Base-by-base conservation (phyloP, 2,888 invertebrate genomes). In the Ormyrus thymus region DNA sequence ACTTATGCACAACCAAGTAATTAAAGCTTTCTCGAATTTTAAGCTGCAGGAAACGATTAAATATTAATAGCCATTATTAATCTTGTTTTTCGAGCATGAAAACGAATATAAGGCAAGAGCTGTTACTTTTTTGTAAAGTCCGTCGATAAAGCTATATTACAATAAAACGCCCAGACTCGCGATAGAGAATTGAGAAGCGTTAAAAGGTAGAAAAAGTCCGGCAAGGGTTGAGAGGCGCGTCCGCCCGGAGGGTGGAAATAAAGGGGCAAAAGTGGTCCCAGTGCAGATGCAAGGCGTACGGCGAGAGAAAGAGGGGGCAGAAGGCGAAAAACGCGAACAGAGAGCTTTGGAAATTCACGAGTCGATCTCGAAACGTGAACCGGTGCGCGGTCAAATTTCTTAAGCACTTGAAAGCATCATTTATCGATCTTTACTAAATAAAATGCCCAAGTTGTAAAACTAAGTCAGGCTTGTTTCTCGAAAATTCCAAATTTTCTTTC, bases 211-310 rank as follows among this genome's bases (percentile, higher is more conserved):
- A 15, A 0, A 15, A 5, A 10, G 53, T 43, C 7, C n/a, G 53
- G 10, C 53, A 15, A 15, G 11, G 4, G 4, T 29, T 29, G 29
- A 56, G n/a, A 15, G 7, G 56, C 62, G 46, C n/a, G 0, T 11
- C 6, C 7, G 15, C 6, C 6, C 5, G 48, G 43, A 56, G 56
- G 58, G 15, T 64, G 55, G 70, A 70, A 66, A 59, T 15, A 43
- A 15, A 59, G 6, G 8, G 13, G 50, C n/a, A 50, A 10, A 46
- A n/a, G 69, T 29, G 50, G 13, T 69, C 15, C 56, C 46, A 48
- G n/a, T 69, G 78, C 68, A 78, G 73, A 78, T 78, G 73, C 59
- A 53, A 45, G 51, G 50, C 69, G 48, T 46, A 13, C 9, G 50
- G 62, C n/a, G 11, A 46, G 62, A n/a, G 55, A n/a, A 7, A 45